Base-by-base conservation (phyloP, 2,113 vertebrate species). In the Muscicapa adusta region DNA sequence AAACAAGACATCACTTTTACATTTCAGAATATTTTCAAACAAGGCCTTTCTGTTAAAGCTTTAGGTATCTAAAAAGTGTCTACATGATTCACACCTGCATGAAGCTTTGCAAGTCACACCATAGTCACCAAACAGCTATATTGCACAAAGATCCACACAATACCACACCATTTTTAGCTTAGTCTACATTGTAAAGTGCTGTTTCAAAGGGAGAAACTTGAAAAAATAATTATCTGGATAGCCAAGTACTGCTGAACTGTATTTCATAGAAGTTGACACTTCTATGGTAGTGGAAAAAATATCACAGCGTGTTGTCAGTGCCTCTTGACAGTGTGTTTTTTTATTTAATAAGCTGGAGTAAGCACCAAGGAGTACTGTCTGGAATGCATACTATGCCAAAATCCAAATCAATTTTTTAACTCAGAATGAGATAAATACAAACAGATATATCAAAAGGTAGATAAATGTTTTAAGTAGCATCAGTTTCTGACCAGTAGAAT, bases 131-230 rank as follows among this genome's bases (percentile, higher is more conserved):
- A 97, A 96, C 93, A 97, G 96, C 94, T 94, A 97, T 98, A 99
- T 98, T 98, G 98, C 98, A 98, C 98, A 97, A 94, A 75, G 78
- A 96, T 92, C 72, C 94, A 97, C 89, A 85, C 84, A 94, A 96
- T 92, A 97, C 74, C 82, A 97, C 91, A 85, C 94, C 95, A 91
- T 94, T 96, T 96, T 97, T 95, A 97, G 96, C 84, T 94, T 92
- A 93, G 58, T 83, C 97, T 98, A 96, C 94, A 96, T 98, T 97
- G 94, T 98, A 99, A 99, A 99, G 98, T 99, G 98, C 99, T 97
- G 97, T 95, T 97, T 94, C 56, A 7, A 51, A 74, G 36, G 60
- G 48, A 92, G 71, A 96, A 94, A 92, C 23, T 68, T 81, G 88
- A 74, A 90, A 89, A 94, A 94, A 36, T 81, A 95, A 67, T 43